A percentile compares a stretch with the other conserved stretches of the same genome.
phyloP scores from a whole-genome alignment of 2,797 vertebrate species.

The Sebastes flavidus region DNA sequence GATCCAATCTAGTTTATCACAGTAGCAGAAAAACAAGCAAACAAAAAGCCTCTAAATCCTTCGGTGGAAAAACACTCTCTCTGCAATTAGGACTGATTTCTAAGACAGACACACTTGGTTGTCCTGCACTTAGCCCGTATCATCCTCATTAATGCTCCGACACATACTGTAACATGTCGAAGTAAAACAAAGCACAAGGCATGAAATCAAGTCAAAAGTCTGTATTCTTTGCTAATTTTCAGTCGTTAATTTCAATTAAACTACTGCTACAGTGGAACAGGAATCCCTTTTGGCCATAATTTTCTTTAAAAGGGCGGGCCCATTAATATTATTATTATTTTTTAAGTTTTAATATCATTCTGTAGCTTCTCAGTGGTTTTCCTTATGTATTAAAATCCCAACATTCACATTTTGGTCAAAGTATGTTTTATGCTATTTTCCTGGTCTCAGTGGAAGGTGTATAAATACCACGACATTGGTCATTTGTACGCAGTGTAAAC shows the following conservation, averaged over 20 bases:
- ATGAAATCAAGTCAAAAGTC: background rate
- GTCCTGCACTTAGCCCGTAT: background rate
- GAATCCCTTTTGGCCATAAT: background rate
- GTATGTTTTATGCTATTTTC: no score
- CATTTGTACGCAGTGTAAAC: no score
- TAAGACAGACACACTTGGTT: conserved; percentile 10
- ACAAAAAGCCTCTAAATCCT: conserved; percentile 26
- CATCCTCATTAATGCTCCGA: conserved; percentile 12
- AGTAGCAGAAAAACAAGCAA: conserved; percentile 28
- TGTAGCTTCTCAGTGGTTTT: no score
- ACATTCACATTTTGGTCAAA: no score
- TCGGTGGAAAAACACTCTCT: conserved; percentile 16
- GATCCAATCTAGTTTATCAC: conserved; percentile 26
- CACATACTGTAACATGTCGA: background rate
- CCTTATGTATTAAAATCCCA: no score
- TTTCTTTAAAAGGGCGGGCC: background rate
- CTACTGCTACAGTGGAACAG: background rate
- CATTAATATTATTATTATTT: background rate
- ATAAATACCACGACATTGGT: no score
- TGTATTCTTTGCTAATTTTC: background rate
- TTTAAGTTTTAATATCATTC: no score
- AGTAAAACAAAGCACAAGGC: background rate
- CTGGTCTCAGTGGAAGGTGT: no score
- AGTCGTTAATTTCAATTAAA: background rate
- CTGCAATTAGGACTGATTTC: conserved; percentile 40